Base-by-base conservation (phyloP, 1,140 invertebrate species). In the Drosophila ercepeae region DNA sequence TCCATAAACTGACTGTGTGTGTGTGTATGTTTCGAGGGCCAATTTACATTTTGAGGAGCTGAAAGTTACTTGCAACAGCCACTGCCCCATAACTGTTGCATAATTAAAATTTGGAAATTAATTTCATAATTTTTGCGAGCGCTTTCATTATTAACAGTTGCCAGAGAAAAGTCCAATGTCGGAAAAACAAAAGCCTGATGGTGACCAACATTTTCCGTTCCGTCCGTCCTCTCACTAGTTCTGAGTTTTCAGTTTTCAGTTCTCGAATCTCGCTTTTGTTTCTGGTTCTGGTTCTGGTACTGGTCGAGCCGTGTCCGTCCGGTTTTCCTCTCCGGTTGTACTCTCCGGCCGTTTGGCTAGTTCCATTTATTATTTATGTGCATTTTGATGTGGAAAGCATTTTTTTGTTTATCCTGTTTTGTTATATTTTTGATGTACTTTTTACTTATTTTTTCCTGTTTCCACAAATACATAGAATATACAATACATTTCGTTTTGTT, bases 321-420 rank as follows among this genome's bases (percentile, higher is more conserved):
- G 54, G 42, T 55, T 60, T 75, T 79, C 81, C 72, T 86, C 2
- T 32, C 29, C 29, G 3, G 81, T 79, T 73, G n/a, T n/a, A n/a
- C 46, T 55, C 13, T 39, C 36, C 14, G 50, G 57, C 29, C 51
- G 54, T 73, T 67, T 48, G 63, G 54, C 58, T 77, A 73, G 57
- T 68, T 81, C 78, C 84, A 88, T 84, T 81, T 86, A 86, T 88
- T 86, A 86, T 86, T 86, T 86, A 86, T 86, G 81, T 86, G 81
- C 81, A 86, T 86, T 86, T 88, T 86, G 81, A 86, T 88, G 81
- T 84, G 79, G 72, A 74, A 69, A 60, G 63, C 58, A 88, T 64
- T 88, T 77, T 77, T 52, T 55, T 46, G 21, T 45, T 34, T 61
- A 60, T 3, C 29, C 29, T 42, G 53, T 39, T 42, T 61, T 63